These are phyloP conservation scores for Microcebus murinus DNA, from an alignment of 2,113 vertebrate genomes.

Conservation along the genomic window DNA sequence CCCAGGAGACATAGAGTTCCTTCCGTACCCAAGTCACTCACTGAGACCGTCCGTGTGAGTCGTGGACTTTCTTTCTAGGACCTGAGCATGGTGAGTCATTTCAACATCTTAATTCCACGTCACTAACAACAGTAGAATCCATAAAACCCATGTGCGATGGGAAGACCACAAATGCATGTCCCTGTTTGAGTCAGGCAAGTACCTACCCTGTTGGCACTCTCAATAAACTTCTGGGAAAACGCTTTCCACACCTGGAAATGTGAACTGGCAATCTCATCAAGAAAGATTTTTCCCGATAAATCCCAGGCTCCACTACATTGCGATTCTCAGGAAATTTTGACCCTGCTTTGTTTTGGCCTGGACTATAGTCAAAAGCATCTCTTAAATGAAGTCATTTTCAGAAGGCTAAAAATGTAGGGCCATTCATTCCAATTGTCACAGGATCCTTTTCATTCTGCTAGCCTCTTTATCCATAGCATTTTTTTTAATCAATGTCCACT, in stretches of 20 bases:
- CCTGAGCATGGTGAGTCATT: conserved; percentile 51
- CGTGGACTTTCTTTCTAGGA: conserved; percentile 40
- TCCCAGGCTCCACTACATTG: conserved; percentile 48
- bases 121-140: conserved; percentile 56
- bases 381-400: conserved; percentile 71
- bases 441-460: conserved; percentile 49
- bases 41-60: conserved; percentile 26
- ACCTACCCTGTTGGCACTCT: conserved; percentile 54
- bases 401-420: conserved; percentile 26
- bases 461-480: neutral
- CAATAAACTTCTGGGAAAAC: conserved; percentile 76
- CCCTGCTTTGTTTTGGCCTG: conserved; percentile 65
- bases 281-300: conserved; percentile 62
- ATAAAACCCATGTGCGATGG: conserved; percentile 55
- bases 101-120: conserved; percentile 69
- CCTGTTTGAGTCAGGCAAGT: conserved; percentile 61
- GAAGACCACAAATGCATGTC: conserved; percentile 68
- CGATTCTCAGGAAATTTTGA: conserved; percentile 60
- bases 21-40: conserved; percentile 16
- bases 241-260: conserved; percentile 74
- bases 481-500: neutral
- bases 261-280: conserved; percentile 78
- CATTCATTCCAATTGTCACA: conserved; percentile 50
- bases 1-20: conserved; percentile 21
- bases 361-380: conserved; percentile 70